phyloP scores from a whole-genome alignment of 2,797 vertebrate genomes.

The Merluccius polli region DNA sequence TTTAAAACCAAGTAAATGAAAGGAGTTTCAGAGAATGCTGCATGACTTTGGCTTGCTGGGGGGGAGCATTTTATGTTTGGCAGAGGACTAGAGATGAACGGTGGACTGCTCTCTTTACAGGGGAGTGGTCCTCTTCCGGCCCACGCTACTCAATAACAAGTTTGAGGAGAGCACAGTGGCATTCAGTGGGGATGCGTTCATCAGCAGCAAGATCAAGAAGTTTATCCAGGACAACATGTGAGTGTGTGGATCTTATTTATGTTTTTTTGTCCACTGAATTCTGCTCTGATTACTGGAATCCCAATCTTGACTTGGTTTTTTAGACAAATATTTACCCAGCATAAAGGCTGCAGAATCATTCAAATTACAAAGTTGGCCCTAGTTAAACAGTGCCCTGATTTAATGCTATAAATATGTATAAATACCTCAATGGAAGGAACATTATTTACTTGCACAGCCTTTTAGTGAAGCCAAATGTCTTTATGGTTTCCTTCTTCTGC shows the following conservation, averaged over 20 bases:
- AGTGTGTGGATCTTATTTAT: conserved; percentile 49
- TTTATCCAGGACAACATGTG: conserved; percentile 97
- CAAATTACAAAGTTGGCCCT: background rate
- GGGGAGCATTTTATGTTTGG: background rate
- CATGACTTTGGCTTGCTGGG: background rate
- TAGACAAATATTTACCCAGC: background rate
- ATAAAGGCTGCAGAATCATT: background rate
- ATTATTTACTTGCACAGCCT: background rate
- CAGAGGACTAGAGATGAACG: background rate
- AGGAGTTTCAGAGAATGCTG: background rate
- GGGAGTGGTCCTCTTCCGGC: conserved; percentile 86
- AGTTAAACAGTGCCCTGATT: background rate
- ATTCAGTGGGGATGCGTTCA: conserved; percentile 82
- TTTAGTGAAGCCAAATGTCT: background rate
- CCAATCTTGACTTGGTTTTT: background rate
- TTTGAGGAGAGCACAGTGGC: conserved; percentile 84
- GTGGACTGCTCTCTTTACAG: conserved; percentile 56
- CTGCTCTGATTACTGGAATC: background rate
- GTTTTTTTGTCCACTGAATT: background rate
- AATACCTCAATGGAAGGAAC: background rate
- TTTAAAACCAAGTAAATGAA: background rate
- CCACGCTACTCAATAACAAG: conserved; percentile 82
- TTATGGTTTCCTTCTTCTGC: background rate
- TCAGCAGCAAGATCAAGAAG: conserved; percentile 85
- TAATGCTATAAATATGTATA: background rate